These are phyloP conservation scores for Adoxophyes honmai DNA, from an alignment of 1,140 invertebrate genomes.

Conservation along the genomic window DNA sequence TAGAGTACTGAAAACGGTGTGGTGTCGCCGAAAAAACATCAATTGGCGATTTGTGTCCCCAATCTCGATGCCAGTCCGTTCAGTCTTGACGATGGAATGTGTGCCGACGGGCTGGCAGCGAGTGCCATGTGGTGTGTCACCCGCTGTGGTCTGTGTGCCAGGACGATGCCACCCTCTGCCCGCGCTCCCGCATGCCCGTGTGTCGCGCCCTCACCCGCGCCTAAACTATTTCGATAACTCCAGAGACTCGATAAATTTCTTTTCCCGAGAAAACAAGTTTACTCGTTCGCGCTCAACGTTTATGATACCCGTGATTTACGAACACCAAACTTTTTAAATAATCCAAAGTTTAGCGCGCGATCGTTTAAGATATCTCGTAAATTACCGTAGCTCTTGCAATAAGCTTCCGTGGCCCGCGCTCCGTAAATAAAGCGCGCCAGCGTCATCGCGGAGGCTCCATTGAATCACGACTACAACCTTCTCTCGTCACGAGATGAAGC, in stretches of 20 bases:
- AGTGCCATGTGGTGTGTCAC: background rate
- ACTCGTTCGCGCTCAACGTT: slow-evolving; percentile 25
- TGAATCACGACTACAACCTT: too few species aligned
- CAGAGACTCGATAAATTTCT: slow-evolving; percentile 27
- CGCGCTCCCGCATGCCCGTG: background rate
- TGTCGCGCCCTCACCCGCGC: background rate
- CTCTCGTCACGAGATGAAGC: background rate
- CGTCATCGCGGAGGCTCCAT: too few species aligned
- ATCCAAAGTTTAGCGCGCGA: background rate
- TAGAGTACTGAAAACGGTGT: too few species aligned
- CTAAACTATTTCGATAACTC: slow-evolving; percentile 26
- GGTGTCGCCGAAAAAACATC: too few species aligned
- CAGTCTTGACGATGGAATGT: too few species aligned
- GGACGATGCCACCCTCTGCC: slow-evolving; percentile 16
- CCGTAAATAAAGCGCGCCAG: too few species aligned
- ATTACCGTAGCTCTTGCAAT: slow-evolving; percentile 12
- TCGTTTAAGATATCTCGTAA: slow-evolving; percentile 15
- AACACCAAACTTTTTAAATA: slow-evolving; percentile 17
- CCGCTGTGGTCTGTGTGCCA: background rate
- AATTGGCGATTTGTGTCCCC: too few species aligned
- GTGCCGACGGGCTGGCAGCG: too few species aligned
- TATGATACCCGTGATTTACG: slow-evolving; percentile 39
- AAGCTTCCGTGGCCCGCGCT: background rate
- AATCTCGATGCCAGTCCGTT: too few species aligned
- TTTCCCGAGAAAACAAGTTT: slow-evolving; percentile 34